Evolutionary conservation across 2,113 vertebrate species (phyloP).

Genomic region (Oceanodroma tethys): DNA sequence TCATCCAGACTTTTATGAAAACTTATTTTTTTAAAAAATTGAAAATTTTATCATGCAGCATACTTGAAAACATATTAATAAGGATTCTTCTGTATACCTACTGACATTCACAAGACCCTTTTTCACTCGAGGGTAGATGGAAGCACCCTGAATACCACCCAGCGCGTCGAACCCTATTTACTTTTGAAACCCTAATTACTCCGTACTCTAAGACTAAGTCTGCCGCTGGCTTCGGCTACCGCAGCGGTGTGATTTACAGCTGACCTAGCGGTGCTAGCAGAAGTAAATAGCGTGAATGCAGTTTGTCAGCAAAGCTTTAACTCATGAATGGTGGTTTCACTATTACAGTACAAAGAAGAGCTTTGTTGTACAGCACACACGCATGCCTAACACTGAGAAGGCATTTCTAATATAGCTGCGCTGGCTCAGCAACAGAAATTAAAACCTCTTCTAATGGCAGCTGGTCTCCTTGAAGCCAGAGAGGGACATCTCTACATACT

Average conservation of each 20-base stretch:
- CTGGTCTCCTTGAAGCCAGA: not conserved
- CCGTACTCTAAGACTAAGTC: not conserved
- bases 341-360: not conserved
- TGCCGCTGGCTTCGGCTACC: not conserved
- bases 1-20: not conserved
- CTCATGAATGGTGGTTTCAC: not conserved
- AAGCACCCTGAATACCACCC: not conserved
- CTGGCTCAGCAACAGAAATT: not conserved
- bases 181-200: not conserved
- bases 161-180: not conserved
- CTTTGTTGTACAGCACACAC: not conserved
- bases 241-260: not conserved
- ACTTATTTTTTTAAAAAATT: fast-evolving
- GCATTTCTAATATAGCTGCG: not conserved
- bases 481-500: not conserved
- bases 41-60: not conserved
- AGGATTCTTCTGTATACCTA: not conserved
- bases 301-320: not conserved
- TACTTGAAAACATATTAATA: fast-evolving
- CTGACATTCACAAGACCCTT: not conserved
- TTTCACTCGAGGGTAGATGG: not conserved
- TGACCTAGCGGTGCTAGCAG: not conserved
- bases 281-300: not conserved
- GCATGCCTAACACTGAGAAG: not conserved
- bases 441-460: not conserved